Evolutionary conservation across 2,888 invertebrate genomes (phyloP).

Genomic region (Sipha maydis): DNA sequence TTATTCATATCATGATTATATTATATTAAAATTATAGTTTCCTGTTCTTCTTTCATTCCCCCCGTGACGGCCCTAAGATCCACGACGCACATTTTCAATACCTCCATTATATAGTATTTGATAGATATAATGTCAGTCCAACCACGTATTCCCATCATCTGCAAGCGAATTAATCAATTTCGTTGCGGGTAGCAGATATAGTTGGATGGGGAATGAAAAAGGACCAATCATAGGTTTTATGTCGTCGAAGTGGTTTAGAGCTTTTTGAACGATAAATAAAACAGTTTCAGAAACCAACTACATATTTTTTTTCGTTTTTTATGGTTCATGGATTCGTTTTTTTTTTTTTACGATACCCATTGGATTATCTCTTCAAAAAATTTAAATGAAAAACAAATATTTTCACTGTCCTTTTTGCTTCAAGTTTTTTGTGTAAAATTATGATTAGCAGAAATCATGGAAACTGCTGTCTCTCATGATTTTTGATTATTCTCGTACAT

Average conservation of each 20-base stretch:
- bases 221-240: not conserved
- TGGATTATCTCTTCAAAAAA: not conserved
- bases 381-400: not conserved
- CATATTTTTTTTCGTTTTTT: not conserved
- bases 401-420: not conserved
- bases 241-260: not conserved
- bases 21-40: too few relatives aligned
- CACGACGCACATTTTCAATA: too few relatives aligned
- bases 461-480: not conserved
- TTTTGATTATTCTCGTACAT: not conserved
- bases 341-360: not conserved
- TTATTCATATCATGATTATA: too few relatives aligned
- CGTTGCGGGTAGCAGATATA: not conserved
- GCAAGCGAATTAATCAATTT: not conserved
- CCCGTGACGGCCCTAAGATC: too few relatives aligned
- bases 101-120: not conserved
- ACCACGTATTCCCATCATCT: not conserved
- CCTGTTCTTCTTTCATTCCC: too few relatives aligned
- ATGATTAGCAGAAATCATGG: not conserved
- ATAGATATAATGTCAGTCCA: not conserved
- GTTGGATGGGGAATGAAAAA: not conserved
- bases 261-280: not conserved
- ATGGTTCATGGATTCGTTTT: not conserved
- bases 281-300: not conserved
- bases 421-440: not conserved